Conservation (phyloP, 53 echinoderm and acorn worm genomes). For the Actinopyga echinites region DNA sequence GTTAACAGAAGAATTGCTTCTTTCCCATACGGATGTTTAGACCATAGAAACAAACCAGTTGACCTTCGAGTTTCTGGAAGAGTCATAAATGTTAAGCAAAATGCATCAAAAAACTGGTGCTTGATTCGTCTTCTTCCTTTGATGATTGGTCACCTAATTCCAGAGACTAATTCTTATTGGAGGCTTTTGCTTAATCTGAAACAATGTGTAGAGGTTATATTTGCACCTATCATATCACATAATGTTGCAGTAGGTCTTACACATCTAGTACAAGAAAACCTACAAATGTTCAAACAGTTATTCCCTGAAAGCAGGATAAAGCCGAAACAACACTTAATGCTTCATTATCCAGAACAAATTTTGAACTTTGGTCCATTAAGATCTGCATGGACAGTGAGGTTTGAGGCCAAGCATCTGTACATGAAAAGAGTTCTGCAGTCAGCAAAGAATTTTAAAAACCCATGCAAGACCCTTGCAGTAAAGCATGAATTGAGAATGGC, state of each 20-base stretch:
- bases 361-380: slow-evolving; percentile 15
- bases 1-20: background rate
- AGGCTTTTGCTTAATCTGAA: background rate
- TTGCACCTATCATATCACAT: background rate
- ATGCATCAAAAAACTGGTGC: background rate
- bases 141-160: slow-evolving; percentile 1
- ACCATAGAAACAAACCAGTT: background rate
- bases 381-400: background rate
- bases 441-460: slow-evolving; percentile 14
- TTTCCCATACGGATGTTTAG: background rate
- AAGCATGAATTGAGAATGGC: slow-evolving; percentile 21
- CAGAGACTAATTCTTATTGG: background rate
- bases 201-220: background rate
- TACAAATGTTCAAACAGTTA: slow-evolving; percentile 16
- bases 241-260: background rate
- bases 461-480: background rate
- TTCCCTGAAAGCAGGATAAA: slow-evolving; percentile 7
- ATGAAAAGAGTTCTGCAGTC: slow-evolving; percentile 22
- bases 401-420: background rate
- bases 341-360: slow-evolving; percentile 11
- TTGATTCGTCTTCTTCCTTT: slow-evolving; percentile 1
- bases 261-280: background rate
- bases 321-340: slow-evolving; percentile 13
- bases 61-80: background rate
- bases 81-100: slow-evolving; percentile 3